These are phyloP conservation scores for Macrotus californicus DNA, from an alignment of 2,113 vertebrate species.

Conservation along the genomic window DNA sequence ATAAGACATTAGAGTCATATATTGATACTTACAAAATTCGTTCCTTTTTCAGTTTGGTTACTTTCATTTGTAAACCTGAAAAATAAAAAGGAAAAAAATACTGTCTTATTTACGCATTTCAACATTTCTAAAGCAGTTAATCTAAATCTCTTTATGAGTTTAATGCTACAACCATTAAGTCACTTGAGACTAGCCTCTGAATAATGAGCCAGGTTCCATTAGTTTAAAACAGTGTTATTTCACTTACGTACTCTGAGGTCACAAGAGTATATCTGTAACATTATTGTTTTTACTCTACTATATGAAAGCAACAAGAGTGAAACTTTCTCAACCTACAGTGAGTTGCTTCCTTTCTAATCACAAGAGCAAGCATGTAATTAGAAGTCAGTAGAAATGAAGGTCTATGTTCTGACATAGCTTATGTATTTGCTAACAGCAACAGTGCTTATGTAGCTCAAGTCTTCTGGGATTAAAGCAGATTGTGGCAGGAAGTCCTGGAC, in stretches of 20 bases:
- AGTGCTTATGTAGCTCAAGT: slow-evolving; percentile 12
- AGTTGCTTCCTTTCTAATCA: slow-evolving; percentile 59
- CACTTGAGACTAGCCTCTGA: slow-evolving; percentile 17
- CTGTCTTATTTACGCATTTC: slow-evolving; percentile 44
- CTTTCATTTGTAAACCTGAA: slow-evolving; percentile 91
- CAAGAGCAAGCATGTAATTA: slow-evolving; percentile 59
- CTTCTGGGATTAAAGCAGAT: slow-evolving; percentile 50
- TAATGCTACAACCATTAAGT: slow-evolving; percentile 30
- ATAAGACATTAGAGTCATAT: slow-evolving; percentile 10
- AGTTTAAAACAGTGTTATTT: not conserved
- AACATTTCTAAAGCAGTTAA: slow-evolving; percentile 29
- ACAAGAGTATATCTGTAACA: slow-evolving; percentile 34
- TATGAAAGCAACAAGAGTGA: slow-evolving; percentile 30
- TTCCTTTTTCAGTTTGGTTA: slow-evolving; percentile 93
- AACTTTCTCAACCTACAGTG: slow-evolving; percentile 27
- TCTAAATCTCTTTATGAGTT: slow-evolving; percentile 13
- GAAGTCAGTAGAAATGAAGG: slow-evolving; percentile 44
- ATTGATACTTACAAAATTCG: slow-evolving; percentile 92
- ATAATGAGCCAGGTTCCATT: not conserved
- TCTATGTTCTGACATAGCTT: slow-evolving; percentile 43
- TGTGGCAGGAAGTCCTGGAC: slow-evolving; percentile 43
- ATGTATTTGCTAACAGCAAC: slow-evolving; percentile 39
- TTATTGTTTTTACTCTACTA: slow-evolving; percentile 27
- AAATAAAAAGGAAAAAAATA: slow-evolving; percentile 31
- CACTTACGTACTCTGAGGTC: not conserved